Evolutionary conservation across 1,140 invertebrate genomes (phyloP).

Genomic region (Drosophila trapezifrons): DNA sequence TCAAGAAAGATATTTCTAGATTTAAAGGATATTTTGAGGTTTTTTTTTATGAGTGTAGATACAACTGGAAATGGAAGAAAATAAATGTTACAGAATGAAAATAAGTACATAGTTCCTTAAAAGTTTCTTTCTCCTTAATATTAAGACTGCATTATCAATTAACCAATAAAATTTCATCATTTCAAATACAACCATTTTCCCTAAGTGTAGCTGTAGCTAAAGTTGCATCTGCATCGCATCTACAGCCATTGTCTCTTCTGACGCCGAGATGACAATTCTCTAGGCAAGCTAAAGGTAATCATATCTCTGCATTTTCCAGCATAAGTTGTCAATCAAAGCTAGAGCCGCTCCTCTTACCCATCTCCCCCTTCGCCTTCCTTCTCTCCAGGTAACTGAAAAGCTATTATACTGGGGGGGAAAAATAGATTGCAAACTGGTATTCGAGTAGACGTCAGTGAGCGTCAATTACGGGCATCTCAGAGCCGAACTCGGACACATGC

Average conservation of each 20-base stretch:
- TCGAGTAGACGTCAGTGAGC: slow-evolving; percentile 26
- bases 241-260: slow-evolving; percentile 28
- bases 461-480: slow-evolving; percentile 42
- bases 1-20: too few species aligned
- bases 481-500: slow-evolving; percentile 6
- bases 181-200: neutral
- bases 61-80: too few species aligned
- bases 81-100: too few species aligned
- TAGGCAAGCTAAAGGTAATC: slow-evolving; percentile 32
- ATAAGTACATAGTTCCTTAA: too few species aligned
- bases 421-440: slow-evolving; percentile 41
- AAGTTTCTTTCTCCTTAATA: too few species aligned
- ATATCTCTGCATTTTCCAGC: slow-evolving; percentile 41
- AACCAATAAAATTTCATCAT: neutral
- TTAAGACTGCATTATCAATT: too few species aligned
- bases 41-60: too few species aligned
- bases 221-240: neutral
- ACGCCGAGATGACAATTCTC: slow-evolving; percentile 41
- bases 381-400: slow-evolving; percentile 5
- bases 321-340: slow-evolving; percentile 50
- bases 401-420: slow-evolving; percentile 23
- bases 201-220: neutral
- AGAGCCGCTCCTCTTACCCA: neutral
- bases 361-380: neutral
- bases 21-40: too few species aligned